Conservation (phyloP, 2,888 invertebrate genomes). For the Lissocephala sabroskyi region DNA sequence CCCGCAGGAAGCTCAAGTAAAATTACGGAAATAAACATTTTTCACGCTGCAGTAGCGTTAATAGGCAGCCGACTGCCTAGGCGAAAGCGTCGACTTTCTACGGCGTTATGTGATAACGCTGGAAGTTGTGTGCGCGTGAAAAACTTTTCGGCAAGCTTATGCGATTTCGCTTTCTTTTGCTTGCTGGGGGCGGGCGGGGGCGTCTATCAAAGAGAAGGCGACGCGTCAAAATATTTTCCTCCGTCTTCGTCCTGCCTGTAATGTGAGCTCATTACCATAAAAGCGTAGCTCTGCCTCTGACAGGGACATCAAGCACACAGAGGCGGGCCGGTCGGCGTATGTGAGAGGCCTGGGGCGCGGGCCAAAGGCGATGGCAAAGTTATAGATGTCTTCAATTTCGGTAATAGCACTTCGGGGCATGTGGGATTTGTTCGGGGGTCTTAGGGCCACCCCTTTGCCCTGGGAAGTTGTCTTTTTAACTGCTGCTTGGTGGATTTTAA, state of each 20-base stretch:
- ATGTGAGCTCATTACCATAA: conserved; percentile 64
- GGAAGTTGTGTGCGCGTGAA: conserved; percentile 11
- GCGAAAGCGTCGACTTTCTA: conserved; percentile 17
- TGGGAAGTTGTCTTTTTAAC: conserved; percentile 57
- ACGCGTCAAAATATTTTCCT: conserved; percentile 46
- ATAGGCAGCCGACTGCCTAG: conserved; percentile 19
- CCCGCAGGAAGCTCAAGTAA: conserved; percentile 37
- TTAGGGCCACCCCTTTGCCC: conserved; percentile 33
- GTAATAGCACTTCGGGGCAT: conserved; percentile 61
- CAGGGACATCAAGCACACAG: conserved; percentile 16
- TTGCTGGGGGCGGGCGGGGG: conserved; percentile 3
- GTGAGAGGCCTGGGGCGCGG: background rate
- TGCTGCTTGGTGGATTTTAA: conserved; percentile 53
- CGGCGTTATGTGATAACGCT: conserved; percentile 44
- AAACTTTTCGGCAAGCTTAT: conserved; percentile 18
- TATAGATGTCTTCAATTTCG: conserved; percentile 64
- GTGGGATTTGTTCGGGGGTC: conserved; percentile 34
- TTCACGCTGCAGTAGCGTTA: conserved; percentile 47
- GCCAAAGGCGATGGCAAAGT: conserved; percentile 26
- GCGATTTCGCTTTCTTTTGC: conserved; percentile 10
- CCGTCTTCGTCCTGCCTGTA: conserved; percentile 38
- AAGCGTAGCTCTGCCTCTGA: conserved; percentile 39
- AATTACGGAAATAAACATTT: conserved; percentile 51
- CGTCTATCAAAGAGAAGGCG: conserved; percentile 42
- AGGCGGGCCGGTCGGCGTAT: too few species aligned